Evolutionary conservation across 1,140 invertebrate species (phyloP), one percentile per base, ranked within the genome.

Genomic region (Zophobas atratus): DNA sequence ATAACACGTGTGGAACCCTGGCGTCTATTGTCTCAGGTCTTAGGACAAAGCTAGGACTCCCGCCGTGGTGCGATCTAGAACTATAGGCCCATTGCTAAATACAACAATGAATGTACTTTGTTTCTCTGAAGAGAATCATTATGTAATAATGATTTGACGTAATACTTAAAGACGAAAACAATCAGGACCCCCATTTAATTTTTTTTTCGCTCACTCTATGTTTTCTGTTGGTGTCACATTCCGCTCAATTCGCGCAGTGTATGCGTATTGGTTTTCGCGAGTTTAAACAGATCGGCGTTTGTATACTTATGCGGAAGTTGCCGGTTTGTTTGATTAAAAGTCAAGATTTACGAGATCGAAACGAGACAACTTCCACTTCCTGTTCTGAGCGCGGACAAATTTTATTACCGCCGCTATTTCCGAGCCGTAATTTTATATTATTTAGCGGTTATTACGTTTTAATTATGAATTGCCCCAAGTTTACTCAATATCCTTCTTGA

Each of bases 371-470:
- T 67, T 67, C 60, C 60, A 67, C 39, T 67, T 67, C 60, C 60
- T 67, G 60, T 41, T 67, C 60, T n/a, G 38, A 41, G 60, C 60
- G 38, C 39, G 60, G 60, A 67, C 60, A 43, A 67, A 67, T 67
- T 67, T 67, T 67, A 67, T 67, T 67, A 46, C 60, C 60, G 60
- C 39, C 60, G 39, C 60, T 39, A 67, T 67, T 67, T 67, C 60
- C 39, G 38, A 41, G 60, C 60, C 8, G 60, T 67, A 67, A 67
- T 67, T 67, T 67, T 67, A 43, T 67, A 67, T 67, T 67, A 67
- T 67, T 67, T 67, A 67, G 60, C 60, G 60, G 60, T 67, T 67
- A 67, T 67, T 67, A 67, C 39, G 60, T 67, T 67, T 67, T 67
- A 67, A 67, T 67, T 67, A 67, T 48, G 60, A 67, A 67, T 67